A percentile compares a stretch with the other conserved stretches of the same genome.
Evolutionary conservation across 2,113 vertebrate genomes (phyloP).

Genomic region (Pseudolaguvia tuberculata): DNA sequence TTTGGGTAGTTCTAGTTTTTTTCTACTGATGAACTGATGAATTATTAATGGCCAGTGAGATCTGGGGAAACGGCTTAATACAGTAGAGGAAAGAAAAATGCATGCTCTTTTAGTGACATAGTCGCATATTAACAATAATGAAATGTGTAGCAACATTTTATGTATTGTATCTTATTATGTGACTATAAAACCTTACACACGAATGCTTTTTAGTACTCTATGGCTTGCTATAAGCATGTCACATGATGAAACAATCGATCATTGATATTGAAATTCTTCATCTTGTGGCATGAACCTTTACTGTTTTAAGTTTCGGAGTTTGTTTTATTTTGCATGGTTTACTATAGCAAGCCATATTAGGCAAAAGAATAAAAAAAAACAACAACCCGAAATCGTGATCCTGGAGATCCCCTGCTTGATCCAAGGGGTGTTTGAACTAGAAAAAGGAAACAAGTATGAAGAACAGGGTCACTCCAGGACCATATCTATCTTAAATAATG

Average conservation of each 20-base stretch:
- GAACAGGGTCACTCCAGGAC: constrained; percentile 7
- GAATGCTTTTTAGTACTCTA: constrained; percentile 27
- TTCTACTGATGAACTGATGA: constrained; percentile 39
- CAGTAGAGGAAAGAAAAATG: constrained; percentile 26
- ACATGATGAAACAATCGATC: constrained; percentile 34
- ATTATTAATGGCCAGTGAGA: background rate
- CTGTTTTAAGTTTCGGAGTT: constrained; percentile 24
- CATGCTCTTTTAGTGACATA: constrained; percentile 20
- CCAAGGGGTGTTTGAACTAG: background rate
- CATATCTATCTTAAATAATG: background rate
- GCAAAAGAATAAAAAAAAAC: background rate
- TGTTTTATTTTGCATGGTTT: constrained; percentile 38
- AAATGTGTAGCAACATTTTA: constrained; percentile 33
- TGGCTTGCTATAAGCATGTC: constrained; percentile 37
- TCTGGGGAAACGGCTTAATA: background rate
- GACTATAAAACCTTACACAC: constrained; percentile 6
- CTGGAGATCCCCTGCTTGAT: background rate
- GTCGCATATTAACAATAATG: constrained; percentile 10
- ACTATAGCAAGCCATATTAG: constrained; percentile 29
- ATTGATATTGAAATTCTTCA: constrained; percentile 17
- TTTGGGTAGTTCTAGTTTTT: constrained; percentile 54
- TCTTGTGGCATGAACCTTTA: constrained; percentile 43
- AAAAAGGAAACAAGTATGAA: background rate
- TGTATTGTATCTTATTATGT: constrained; percentile 1
- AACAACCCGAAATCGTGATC: background rate